Percentiles rank a stretch among this genome's conserved stretches.
Evolutionary conservation across 2,797 vertebrate species (phyloP).

Genomic region (Malacoraja senta): DNA sequence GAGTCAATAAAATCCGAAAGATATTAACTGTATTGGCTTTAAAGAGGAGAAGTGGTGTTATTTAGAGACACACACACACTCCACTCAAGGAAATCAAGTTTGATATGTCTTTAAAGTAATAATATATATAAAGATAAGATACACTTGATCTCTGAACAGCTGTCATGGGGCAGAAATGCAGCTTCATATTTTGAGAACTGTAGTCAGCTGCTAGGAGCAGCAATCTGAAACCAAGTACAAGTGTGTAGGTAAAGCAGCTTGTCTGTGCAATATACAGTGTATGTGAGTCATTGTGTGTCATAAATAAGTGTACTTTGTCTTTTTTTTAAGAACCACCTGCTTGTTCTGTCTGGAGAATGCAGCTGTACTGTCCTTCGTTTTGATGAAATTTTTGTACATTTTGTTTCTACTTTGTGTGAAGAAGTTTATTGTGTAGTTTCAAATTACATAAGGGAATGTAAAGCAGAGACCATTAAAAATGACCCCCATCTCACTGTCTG

Average conservation of each 20-base stretch:
- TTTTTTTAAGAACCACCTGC: constrained; percentile 16
- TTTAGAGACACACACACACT: background rate
- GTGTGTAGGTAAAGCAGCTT: constrained; percentile 17
- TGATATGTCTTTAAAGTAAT: background rate
- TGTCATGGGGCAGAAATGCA: background rate
- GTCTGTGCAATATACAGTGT: constrained; percentile 28
- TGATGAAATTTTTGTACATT: constrained; percentile 38
- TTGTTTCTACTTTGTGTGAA: constrained; percentile 38
- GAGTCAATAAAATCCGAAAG: background rate
- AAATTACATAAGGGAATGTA: constrained; percentile 38
- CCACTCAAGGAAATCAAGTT: background rate
- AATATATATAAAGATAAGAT: background rate
- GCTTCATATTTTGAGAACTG: constrained; percentile 1
- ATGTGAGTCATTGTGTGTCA: constrained; percentile 34
- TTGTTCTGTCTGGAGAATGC: constrained; percentile 33
- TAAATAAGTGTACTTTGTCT: constrained; percentile 19
- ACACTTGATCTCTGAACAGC: background rate
- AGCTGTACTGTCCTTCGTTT: constrained; percentile 30
- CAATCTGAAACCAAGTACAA: constrained; percentile 34
- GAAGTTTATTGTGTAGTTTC: constrained; percentile 34
- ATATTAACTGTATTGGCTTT: background rate
- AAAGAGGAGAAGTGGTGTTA: background rate
- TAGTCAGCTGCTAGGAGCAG: constrained; percentile 30
- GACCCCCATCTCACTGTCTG: background rate
- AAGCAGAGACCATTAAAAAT: constrained; percentile 37